Conservation (phyloP, 2,888 invertebrate species). For the Parelbella ahira region DNA sequence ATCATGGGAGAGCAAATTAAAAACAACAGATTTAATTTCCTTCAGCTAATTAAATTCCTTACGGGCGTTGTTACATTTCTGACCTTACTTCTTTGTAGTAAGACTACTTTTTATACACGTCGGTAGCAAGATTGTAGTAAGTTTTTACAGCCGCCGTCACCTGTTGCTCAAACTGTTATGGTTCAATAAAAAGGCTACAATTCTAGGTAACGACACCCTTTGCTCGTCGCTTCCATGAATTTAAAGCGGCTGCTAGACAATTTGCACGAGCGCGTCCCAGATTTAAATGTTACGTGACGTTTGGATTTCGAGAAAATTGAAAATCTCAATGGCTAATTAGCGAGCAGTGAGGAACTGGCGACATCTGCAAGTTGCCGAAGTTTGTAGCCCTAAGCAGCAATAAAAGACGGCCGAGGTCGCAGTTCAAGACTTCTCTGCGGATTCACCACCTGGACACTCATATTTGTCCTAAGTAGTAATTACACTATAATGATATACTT, state of each 20-base stretch:
- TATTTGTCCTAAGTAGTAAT: too few species aligned
- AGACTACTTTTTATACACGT: slow-evolving; percentile 13
- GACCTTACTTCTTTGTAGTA: slow-evolving; percentile 8
- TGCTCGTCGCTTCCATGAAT: slow-evolving; percentile 36
- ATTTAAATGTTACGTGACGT: slow-evolving; percentile 21
- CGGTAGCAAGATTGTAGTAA: slow-evolving; percentile 9
- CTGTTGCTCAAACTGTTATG: slow-evolving; percentile 64
- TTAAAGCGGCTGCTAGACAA: slow-evolving; percentile 20
- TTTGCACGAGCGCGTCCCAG: slow-evolving; percentile 16
- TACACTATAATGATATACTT: too few species aligned
- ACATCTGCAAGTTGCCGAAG: too few species aligned
- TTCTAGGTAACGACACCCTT: slow-evolving; percentile 49
- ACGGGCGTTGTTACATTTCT: neutral
- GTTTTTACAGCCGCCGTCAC: slow-evolving; percentile 40
- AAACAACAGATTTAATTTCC: slow-evolving; percentile 15
- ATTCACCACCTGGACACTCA: too few species aligned
- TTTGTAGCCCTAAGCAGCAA: too few species aligned
- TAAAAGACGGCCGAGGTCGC: too few species aligned
- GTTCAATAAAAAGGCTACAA: slow-evolving; percentile 60
- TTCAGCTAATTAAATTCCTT: slow-evolving; percentile 11
- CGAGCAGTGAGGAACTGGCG: neutral
- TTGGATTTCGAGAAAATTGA: slow-evolving; percentile 11
- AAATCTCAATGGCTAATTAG: slow-evolving; percentile 7
- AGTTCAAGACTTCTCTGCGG: too few species aligned
- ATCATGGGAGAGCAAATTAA: slow-evolving; percentile 9